These are phyloP conservation scores for Brachionus paranguensis DNA, from an alignment of 1,140 invertebrate genomes.

Conservation along the genomic window DNA sequence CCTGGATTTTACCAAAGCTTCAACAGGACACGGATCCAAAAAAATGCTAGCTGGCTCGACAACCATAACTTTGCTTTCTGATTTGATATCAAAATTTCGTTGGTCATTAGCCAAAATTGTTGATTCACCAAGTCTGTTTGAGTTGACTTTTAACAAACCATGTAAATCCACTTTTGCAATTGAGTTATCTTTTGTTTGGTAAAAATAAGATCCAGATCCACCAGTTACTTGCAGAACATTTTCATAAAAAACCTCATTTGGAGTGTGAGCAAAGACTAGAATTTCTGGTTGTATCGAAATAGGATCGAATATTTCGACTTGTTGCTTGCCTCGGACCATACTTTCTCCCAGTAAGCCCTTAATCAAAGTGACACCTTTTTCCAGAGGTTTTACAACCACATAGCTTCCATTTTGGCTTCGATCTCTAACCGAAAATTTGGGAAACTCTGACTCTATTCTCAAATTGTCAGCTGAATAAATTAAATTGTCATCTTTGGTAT, in stretches of 20 bases:
- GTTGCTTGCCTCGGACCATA: background rate
- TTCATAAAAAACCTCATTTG: background rate
- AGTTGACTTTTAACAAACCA: background rate
- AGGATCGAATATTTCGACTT: constrained; percentile 10
- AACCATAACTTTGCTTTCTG: background rate
- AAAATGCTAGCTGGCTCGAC: background rate
- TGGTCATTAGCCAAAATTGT: background rate
- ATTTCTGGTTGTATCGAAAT: background rate
- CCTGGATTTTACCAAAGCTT: background rate
- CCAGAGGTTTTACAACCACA: background rate
- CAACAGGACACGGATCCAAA: constrained; percentile 20
- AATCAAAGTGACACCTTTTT: background rate
- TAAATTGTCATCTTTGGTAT: background rate
- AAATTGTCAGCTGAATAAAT: constrained; percentile 16
- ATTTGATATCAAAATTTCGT: background rate
- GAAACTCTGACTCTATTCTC: background rate
- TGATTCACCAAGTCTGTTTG: background rate
- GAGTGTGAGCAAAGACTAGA: background rate
- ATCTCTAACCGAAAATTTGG: background rate
- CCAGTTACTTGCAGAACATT: background rate
- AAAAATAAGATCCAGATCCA: constrained; percentile 31
- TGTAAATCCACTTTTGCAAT: background rate
- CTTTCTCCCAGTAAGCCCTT: background rate
- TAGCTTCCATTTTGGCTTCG: background rate
- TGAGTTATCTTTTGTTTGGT: background rate